These are phyloP conservation scores for Papilio demoleus DNA, from an alignment of 2,888 invertebrate genomes.

Conservation along the genomic window DNA sequence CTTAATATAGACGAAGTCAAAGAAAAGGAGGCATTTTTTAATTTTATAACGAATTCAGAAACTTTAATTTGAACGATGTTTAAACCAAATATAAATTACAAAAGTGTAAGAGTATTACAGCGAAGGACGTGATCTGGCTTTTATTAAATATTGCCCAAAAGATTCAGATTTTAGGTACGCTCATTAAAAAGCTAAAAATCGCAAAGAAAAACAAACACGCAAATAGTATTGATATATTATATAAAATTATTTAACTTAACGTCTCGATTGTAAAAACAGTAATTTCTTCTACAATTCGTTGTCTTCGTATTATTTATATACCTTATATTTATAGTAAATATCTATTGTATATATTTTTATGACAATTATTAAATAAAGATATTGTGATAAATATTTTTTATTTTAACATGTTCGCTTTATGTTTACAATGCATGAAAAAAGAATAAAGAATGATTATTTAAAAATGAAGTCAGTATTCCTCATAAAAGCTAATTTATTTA, in stretches of 20 bases:
- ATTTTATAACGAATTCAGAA: not conserved
- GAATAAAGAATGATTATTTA: too few species aligned
- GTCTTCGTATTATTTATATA: not conserved
- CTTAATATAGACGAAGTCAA: not conserved
- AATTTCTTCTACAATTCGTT: not conserved
- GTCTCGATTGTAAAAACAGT: too few species aligned
- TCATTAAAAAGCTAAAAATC: not conserved
- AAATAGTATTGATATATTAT: not conserved
- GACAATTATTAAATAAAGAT: too few species aligned
- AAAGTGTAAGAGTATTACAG: not conserved
- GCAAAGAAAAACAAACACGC: too few species aligned
- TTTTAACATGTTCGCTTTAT: too few species aligned
- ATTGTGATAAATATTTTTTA: too few species aligned
- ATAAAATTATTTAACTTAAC: too few species aligned
- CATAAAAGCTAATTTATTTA: too few species aligned
- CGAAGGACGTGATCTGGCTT: not conserved
- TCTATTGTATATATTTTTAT: not conserved
- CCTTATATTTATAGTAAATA: not conserved
- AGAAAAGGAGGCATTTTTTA: not conserved
- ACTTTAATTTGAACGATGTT: not conserved
- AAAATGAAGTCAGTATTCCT: too few species aligned
- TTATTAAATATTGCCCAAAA: not conserved
- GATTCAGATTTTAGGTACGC: constrained; percentile 7
- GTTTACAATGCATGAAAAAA: too few species aligned
- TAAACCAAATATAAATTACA: constrained; percentile 1